Conservation (phyloP, 2,113 vertebrate species). For the Axis porcinus region DNA sequence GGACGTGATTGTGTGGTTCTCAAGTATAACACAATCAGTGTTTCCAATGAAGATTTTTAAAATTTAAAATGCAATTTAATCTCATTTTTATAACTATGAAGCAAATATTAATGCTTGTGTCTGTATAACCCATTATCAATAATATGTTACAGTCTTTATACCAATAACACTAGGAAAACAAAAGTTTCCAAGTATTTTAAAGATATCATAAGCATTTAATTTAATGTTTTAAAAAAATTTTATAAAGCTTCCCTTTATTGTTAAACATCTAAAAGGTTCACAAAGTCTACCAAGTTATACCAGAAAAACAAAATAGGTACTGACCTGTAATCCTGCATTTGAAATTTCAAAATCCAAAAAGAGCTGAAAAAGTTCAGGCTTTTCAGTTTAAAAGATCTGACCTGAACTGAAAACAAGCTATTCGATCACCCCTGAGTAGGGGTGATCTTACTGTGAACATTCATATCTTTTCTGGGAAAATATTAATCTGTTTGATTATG, state of each 20-base stretch:
- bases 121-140: not conserved
- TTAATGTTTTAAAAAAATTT: slow-evolving; percentile 26
- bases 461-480: not conserved
- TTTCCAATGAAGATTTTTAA: not conserved
- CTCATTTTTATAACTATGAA: not conserved
- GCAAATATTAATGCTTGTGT: not conserved
- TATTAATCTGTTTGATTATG: not conserved
- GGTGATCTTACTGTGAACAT: not conserved
- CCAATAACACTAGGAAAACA: not conserved
- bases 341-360: slow-evolving; percentile 29
- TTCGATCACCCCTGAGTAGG: not conserved
- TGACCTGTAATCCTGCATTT: not conserved
- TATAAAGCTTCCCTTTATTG: not conserved
- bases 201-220: not conserved
- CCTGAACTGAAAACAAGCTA: not conserved
- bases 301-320: slow-evolving; percentile 26
- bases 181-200: not conserved
- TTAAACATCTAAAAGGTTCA: not conserved
- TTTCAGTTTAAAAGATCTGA: not conserved
- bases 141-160: not conserved
- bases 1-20: not conserved
- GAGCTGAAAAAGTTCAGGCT: not conserved
- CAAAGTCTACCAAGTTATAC: not conserved
- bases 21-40: not conserved
- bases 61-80: not conserved